Percentiles rank a stretch among this genome's conserved stretches.
Conservation (phyloP, 2,797 vertebrate genomes). For the Erithacus rubecula region DNA sequence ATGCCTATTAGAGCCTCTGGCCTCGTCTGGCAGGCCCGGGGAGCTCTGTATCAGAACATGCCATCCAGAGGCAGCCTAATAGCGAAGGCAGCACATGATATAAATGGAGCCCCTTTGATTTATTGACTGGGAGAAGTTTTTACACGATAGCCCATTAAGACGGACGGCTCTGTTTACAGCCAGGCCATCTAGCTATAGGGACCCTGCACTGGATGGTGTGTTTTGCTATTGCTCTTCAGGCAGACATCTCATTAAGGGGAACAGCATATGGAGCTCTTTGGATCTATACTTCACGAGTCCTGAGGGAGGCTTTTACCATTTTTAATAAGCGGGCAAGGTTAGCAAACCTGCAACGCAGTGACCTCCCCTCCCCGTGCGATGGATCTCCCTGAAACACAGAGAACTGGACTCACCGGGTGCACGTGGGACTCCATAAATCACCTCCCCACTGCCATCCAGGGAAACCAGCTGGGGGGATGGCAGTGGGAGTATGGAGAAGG, state of each 20-base stretch:
- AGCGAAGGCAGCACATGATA: conserved; percentile 59
- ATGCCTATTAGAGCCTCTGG: conserved; percentile 38
- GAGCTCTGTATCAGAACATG: conserved; percentile 44
- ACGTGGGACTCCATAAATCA: conserved; percentile 36
- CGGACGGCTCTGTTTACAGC: conserved; percentile 73
- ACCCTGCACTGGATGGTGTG: conserved; percentile 65
- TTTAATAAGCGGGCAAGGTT: conserved; percentile 73
- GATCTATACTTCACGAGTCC: conserved; percentile 70
- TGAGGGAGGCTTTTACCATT: conserved; percentile 72
- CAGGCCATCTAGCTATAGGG: conserved; percentile 70
- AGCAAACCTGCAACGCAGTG: conserved; percentile 64
- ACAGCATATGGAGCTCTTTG: conserved; percentile 62
- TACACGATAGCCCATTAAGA: conserved; percentile 74
- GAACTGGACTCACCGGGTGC: not conserved
- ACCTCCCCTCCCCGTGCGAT: conserved; percentile 48
- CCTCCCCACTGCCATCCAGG: not conserved
- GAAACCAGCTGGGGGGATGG: not conserved
- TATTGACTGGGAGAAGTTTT: conserved; percentile 75
- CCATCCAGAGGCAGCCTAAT: conserved; percentile 60
- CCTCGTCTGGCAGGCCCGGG: not conserved
- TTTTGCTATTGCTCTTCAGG: conserved; percentile 71
- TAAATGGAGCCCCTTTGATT: conserved; percentile 69
- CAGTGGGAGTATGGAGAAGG: not conserved
- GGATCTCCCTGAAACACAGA: conserved; percentile 45
- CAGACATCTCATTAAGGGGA: conserved; percentile 74